These are phyloP conservation scores for Pogonocherus hispidulus DNA, from an alignment of 2,888 invertebrate species.

Conservation along the genomic window DNA sequence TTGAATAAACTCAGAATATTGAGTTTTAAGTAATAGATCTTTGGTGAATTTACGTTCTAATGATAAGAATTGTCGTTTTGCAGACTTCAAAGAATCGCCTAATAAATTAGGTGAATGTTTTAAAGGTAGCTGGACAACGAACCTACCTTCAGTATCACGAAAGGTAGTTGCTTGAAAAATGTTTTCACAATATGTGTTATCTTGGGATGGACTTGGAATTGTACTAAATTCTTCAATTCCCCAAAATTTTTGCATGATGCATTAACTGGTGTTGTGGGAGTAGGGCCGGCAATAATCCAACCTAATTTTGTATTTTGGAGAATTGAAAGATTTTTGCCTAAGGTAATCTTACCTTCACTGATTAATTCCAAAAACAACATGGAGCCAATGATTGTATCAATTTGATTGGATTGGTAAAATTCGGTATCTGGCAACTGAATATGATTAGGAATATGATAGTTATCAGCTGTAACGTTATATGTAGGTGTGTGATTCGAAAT, in stretches of 20 bases:
- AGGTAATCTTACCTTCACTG: slow-evolving; percentile 21
- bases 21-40: too few species aligned
- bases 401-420: slow-evolving; percentile 27
- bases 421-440: slow-evolving; percentile 32
- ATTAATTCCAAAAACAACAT: slow-evolving; percentile 39
- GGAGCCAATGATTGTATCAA: slow-evolving; percentile 39
- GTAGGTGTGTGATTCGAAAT: slow-evolving; percentile 30
- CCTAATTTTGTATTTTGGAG: slow-evolving; percentile 36
- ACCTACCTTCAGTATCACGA: slow-evolving; percentile 22
- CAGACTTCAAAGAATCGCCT: slow-evolving; percentile 26
- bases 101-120: slow-evolving; percentile 22
- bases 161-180: slow-evolving; percentile 25
- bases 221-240: slow-evolving; percentile 29
- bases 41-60: slow-evolving; percentile 28
- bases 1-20: too few species aligned
- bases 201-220: not conserved
- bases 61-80: slow-evolving; percentile 17
- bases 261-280: not conserved
- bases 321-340: slow-evolving; percentile 29
- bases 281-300: slow-evolving; percentile 27
- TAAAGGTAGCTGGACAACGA: slow-evolving; percentile 32
- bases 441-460: slow-evolving; percentile 20
- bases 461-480: not conserved
- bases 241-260: slow-evolving; percentile 35
- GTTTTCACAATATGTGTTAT: slow-evolving; percentile 25